phyloP scores from a whole-genome alignment of 2,113 vertebrate species.

The Octodon degus region DNA sequence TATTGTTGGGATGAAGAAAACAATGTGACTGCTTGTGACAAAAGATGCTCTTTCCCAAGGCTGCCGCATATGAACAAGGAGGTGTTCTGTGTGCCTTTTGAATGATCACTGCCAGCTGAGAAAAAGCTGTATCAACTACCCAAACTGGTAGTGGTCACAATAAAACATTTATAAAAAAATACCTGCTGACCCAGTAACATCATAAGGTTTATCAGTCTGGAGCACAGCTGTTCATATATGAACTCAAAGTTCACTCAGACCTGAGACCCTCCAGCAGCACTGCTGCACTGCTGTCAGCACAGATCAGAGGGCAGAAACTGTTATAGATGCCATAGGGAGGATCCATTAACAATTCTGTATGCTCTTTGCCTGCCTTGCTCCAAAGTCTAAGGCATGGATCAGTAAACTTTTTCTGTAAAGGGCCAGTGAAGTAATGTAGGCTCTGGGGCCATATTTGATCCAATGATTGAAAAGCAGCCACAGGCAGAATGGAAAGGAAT shows the following conservation, averaged over 20 bases:
- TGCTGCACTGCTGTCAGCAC: accelerated
- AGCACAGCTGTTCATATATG: accelerated
- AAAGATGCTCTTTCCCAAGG: neutral
- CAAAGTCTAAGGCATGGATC: neutral
- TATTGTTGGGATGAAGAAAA: neutral
- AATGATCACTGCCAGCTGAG: neutral
- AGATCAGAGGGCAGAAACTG: neutral
- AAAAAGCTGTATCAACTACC: neutral
- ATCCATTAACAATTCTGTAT: no score
- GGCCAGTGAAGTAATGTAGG: neutral
- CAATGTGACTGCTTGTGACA: neutral
- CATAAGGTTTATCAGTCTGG: accelerated
- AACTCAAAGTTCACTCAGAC: neutral
- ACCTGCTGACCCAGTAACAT: neutral
- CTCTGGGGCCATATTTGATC: neutral
- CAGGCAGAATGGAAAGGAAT: neutral
- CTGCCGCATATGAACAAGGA: neutral
- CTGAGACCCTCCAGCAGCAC: no score
- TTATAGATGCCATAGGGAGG: neutral
- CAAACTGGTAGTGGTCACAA: neutral
- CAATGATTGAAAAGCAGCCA: neutral
- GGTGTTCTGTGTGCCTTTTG: neutral
- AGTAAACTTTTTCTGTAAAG: neutral
- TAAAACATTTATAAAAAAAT: neutral
- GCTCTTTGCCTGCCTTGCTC: neutral